Evolutionary conservation across 1,140 invertebrate species (phyloP).

Genomic region (Trypoxylus dichotomus): DNA sequence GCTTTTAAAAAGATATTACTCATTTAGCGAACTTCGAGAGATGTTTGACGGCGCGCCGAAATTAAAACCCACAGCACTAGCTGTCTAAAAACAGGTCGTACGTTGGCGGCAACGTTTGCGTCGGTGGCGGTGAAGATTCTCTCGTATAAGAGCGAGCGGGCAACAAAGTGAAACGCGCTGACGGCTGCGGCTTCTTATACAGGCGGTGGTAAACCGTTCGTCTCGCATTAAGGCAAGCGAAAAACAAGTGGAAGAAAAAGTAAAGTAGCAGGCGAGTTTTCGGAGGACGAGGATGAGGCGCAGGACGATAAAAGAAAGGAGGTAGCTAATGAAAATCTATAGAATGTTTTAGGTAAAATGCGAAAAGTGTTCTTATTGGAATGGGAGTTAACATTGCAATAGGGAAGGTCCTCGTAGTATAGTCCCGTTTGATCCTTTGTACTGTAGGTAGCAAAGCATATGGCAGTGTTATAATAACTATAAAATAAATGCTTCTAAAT

Average conservation of each 20-base stretch:
- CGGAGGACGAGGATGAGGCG: not conserved
- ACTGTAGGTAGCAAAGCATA: too few relatives aligned
- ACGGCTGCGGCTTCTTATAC: not conserved
- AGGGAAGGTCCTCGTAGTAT: too few relatives aligned
- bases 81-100: not conserved
- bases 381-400: too few relatives aligned
- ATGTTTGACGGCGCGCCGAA: conserved; percentile 1
- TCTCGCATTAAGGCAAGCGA: too few relatives aligned
- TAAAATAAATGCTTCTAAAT: too few relatives aligned
- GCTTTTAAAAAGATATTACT: conserved; percentile 38
- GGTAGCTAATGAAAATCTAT: not conserved
- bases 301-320: not conserved
- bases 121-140: not conserved
- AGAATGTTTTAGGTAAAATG: not conserved
- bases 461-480: too few relatives aligned
- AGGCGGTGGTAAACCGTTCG: not conserved
- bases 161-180: not conserved
- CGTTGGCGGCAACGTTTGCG: not conserved
- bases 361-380: not conserved
- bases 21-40: conserved; percentile 29
- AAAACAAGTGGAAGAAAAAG: too few relatives aligned
- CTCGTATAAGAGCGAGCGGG: not conserved
- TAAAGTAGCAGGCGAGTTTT: not conserved
- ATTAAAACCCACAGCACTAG: not conserved
- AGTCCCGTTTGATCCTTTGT: too few relatives aligned